These are phyloP conservation scores for Laupala kohalensis DNA, from an alignment of 1,140 invertebrate genomes.

Conservation along the genomic window DNA sequence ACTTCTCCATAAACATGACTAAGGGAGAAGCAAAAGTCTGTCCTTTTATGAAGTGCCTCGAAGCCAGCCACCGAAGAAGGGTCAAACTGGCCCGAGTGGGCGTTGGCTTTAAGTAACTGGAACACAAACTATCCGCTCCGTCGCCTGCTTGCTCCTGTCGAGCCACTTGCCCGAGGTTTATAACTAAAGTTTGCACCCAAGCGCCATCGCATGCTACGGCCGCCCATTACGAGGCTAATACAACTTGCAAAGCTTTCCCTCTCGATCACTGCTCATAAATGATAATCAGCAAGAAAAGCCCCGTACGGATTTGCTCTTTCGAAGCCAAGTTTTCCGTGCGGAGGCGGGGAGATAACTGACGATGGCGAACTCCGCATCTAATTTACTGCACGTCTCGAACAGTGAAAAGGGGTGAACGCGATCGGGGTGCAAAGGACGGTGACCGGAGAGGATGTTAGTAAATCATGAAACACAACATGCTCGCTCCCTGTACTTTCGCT, in stretches of 20 bases:
- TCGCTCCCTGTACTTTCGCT: background rate
- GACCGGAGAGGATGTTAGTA: background rate
- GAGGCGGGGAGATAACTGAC: background rate
- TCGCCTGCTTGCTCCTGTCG: background rate
- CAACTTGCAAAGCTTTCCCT: background rate
- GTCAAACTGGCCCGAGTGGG: background rate
- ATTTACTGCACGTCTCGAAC: background rate
- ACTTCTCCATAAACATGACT: too few relatives aligned
- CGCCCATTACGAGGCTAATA: background rate
- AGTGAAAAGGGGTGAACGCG: background rate
- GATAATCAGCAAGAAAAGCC: background rate
- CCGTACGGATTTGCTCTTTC: background rate
- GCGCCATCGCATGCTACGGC: background rate
- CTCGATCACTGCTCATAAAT: background rate
- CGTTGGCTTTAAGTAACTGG: background rate
- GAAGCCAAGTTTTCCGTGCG: background rate
- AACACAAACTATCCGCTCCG: too few relatives aligned
- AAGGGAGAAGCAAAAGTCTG: too few relatives aligned
- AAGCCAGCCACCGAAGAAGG: too few relatives aligned
- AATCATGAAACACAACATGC: background rate
- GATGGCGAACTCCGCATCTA: background rate
- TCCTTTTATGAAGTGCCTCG: too few relatives aligned
- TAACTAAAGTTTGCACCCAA: background rate
- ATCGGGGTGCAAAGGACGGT: background rate
- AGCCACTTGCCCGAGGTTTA: background rate